These are phyloP conservation scores for Steromphala cineraria DNA, from an alignment of 2,888 invertebrate species.

Conservation along the genomic window DNA sequence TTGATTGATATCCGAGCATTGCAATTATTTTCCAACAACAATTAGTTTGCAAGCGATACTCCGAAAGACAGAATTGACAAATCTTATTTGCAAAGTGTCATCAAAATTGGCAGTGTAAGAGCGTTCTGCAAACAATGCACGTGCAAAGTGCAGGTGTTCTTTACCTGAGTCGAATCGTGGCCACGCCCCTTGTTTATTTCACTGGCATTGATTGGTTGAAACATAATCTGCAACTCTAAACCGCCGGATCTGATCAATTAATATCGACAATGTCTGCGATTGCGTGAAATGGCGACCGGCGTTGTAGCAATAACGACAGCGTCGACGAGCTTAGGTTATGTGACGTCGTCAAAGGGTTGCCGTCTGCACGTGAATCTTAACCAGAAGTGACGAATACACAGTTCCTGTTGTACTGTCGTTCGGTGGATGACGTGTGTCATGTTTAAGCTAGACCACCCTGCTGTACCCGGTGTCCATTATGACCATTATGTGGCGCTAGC, in stretches of 20 bases:
- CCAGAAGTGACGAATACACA: too few species aligned
- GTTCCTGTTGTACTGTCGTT: too few species aligned
- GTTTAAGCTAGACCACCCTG: too few species aligned
- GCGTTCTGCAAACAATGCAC: background rate
- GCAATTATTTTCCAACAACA: background rate
- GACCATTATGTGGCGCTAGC: too few species aligned
- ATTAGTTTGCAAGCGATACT: background rate
- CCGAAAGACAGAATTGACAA: background rate
- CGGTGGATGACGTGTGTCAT: too few species aligned
- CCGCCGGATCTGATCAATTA: constrained; percentile 18
- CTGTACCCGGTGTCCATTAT: too few species aligned
- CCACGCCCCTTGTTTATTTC: background rate
- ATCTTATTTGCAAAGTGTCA: background rate
- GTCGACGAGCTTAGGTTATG: background rate
- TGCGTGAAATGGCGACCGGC: background rate
- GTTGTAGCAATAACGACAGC: background rate
- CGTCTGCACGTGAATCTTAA: background rate
- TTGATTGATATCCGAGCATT: background rate
- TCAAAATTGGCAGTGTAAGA: background rate
- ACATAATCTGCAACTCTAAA: background rate
- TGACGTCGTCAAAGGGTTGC: background rate
- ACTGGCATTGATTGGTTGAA: background rate
- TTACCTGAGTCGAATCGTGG: background rate
- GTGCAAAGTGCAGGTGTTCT: background rate
- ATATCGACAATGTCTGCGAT: background rate